Evolutionary conservation across 2,888 invertebrate species (phyloP).

Genomic region (Crocallis elinguaria): DNA sequence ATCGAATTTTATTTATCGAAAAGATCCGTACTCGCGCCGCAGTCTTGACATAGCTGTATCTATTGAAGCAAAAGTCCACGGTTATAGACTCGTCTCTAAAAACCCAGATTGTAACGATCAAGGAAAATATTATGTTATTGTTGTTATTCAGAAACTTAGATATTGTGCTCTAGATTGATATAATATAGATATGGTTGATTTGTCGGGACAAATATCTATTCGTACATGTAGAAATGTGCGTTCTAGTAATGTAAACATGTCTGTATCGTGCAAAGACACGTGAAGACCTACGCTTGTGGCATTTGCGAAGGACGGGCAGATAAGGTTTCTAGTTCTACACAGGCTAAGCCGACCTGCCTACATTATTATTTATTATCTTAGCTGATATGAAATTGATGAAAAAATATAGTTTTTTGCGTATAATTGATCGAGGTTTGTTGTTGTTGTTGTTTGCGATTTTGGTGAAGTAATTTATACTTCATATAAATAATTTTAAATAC

Average conservation of each 20-base stretch:
- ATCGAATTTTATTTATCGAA: no score
- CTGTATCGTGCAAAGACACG: constrained; percentile 45
- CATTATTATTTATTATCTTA: constrained; percentile 1
- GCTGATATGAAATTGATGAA: neutral
- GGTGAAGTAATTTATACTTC: no score
- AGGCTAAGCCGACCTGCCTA: constrained; percentile 30
- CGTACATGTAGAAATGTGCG: constrained; percentile 12
- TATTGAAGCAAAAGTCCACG: no score
- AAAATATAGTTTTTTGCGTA: neutral
- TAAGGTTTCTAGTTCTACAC: constrained; percentile 56
- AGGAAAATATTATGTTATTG: neutral
- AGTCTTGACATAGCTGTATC: no score
- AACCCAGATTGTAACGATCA: no score
- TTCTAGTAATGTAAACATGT: constrained; percentile 36
- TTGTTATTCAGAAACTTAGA: neutral
- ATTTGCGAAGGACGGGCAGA: constrained; percentile 41
- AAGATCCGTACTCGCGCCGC: no score
- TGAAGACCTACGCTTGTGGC: constrained; percentile 46
- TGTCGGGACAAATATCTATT: constrained; percentile 12
- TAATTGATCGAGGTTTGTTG: no score
- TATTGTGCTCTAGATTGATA: neutral
- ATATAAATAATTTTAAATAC: no score
- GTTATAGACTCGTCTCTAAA: no score
- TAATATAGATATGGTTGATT: neutral
- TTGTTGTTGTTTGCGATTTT: no score